phyloP scores from a whole-genome alignment of 2,888 invertebrate species.

The Plusia festucae region DNA sequence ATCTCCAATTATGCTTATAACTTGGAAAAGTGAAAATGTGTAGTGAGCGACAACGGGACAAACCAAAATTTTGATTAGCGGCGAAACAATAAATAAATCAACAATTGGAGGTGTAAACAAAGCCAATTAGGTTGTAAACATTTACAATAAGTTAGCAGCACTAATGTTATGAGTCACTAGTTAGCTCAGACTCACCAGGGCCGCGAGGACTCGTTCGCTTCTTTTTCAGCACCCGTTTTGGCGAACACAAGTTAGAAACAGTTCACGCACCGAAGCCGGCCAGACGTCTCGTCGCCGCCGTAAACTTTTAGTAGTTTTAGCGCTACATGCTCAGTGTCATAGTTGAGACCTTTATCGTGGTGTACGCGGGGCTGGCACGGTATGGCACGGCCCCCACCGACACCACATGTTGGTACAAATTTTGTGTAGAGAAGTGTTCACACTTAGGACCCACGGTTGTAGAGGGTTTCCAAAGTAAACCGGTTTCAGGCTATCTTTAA shows the following conservation, averaged over 20 bases:
- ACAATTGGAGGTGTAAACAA: slow-evolving; percentile 22
- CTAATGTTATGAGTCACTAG: background rate
- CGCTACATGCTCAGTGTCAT: slow-evolving; percentile 84
- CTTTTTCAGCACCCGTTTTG: slow-evolving; percentile 72
- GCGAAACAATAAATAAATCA: background rate
- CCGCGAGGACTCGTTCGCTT: slow-evolving; percentile 63
- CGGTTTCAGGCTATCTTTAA: background rate
- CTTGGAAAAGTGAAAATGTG: no score
- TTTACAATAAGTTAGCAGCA: slow-evolving; percentile 9
- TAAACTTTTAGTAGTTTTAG: slow-evolving; percentile 84
- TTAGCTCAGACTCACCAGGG: slow-evolving; percentile 64
- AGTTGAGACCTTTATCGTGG: slow-evolving; percentile 81
- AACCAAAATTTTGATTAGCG: background rate
- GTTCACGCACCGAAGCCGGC: slow-evolving; percentile 58
- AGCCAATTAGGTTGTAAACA: slow-evolving; percentile 19
- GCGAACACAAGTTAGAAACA: slow-evolving; percentile 54
- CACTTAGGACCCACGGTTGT: slow-evolving; percentile 62
- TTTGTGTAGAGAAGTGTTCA: slow-evolving; percentile 75
- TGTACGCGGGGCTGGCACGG: slow-evolving; percentile 82
- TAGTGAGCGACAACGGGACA: background rate
- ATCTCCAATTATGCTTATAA: no score
- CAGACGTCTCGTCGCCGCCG: slow-evolving; percentile 72
- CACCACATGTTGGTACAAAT: slow-evolving; percentile 80
- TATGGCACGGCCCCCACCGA: slow-evolving; percentile 83
- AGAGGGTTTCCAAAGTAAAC: background rate